A percentile compares a stretch with the other conserved stretches of the same genome.
Conservation (phyloP, 2,888 invertebrate genomes). For the Parelbella ahira region DNA sequence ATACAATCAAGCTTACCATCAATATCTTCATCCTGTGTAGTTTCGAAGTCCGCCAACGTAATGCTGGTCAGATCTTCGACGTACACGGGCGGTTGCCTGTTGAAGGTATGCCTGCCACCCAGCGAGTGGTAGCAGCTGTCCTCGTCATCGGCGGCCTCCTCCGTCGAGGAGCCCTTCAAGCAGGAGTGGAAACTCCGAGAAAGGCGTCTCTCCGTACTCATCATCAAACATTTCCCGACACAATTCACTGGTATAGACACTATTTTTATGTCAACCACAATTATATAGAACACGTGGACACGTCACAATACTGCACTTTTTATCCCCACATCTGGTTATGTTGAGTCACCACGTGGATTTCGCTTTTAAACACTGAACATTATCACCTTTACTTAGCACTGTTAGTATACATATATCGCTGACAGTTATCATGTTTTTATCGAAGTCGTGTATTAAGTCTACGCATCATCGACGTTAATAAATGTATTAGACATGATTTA, state of each 20-base stretch:
- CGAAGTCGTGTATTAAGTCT: conserved; percentile 11
- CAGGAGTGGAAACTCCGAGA: conserved; percentile 86
- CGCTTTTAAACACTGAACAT: conserved; percentile 6
- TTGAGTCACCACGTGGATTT: conserved; percentile 10
- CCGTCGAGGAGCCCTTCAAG: conserved; percentile 81
- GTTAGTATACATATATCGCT: conserved; percentile 2
- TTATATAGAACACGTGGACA: conserved; percentile 31
- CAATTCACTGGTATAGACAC: conserved; percentile 33
- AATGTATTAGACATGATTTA: conserved; percentile 5
- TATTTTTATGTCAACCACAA: neutral
- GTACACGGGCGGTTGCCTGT: conserved; percentile 66
- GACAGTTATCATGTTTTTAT: conserved; percentile 17
- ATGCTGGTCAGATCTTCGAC: conserved; percentile 70
- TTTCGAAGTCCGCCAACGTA: conserved; percentile 68
- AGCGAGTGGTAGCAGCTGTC: conserved; percentile 74
- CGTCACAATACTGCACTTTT: conserved; percentile 22
- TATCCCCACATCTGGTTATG: conserved; percentile 8
- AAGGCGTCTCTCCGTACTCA: conserved; percentile 80
- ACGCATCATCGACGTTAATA: conserved; percentile 20
- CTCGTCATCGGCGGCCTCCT: conserved; percentile 73
- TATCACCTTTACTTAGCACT: conserved; percentile 6
- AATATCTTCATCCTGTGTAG: conserved; percentile 57
- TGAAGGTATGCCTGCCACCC: conserved; percentile 66
- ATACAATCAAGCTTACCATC: conserved; percentile 65
- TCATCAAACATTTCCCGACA: conserved; percentile 66